Conservation (phyloP, 2,888 invertebrate genomes). For the Drosophila pseudotalamancana region DNA sequence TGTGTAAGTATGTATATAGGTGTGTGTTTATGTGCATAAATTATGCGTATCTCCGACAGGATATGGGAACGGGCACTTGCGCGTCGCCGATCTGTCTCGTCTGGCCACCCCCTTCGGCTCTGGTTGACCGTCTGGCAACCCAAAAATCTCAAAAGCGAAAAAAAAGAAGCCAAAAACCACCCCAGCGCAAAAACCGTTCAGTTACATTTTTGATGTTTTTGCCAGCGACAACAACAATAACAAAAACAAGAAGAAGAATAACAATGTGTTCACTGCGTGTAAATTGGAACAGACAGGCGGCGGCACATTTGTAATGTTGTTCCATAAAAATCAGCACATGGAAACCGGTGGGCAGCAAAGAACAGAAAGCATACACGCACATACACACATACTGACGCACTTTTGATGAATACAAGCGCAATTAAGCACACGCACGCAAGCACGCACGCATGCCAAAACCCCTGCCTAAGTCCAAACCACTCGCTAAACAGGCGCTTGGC, state of each 20-base stretch:
- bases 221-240: slow-evolving; percentile 20
- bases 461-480: slow-evolving; percentile 12
- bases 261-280: slow-evolving; percentile 49
- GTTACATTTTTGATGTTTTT: slow-evolving; percentile 51
- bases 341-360: slow-evolving; percentile 50
- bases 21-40: slow-evolving; percentile 1
- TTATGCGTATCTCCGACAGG: slow-evolving; percentile 31
- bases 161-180: slow-evolving; percentile 43
- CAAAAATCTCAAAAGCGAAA: slow-evolving; percentile 32
- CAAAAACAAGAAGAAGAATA: too few species aligned
- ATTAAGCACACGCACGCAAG: slow-evolving; percentile 62
- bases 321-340: slow-evolving; percentile 69
- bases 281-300: slow-evolving; percentile 65
- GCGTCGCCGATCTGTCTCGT: slow-evolving; percentile 67
- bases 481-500: slow-evolving; percentile 16
- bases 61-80: slow-evolving; percentile 54
- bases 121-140: slow-evolving; percentile 23
- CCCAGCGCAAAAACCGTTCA: slow-evolving; percentile 35
- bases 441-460: slow-evolving; percentile 54
- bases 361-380: slow-evolving; percentile 45
- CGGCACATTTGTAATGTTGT: slow-evolving; percentile 53
- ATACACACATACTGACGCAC: slow-evolving; percentile 1
- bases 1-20: not conserved
- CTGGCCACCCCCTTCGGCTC: slow-evolving; percentile 24
- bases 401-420: slow-evolving; percentile 63